Base-by-base conservation (phyloP, 2,113 vertebrate species). In the Pangasianodon gigas region DNA sequence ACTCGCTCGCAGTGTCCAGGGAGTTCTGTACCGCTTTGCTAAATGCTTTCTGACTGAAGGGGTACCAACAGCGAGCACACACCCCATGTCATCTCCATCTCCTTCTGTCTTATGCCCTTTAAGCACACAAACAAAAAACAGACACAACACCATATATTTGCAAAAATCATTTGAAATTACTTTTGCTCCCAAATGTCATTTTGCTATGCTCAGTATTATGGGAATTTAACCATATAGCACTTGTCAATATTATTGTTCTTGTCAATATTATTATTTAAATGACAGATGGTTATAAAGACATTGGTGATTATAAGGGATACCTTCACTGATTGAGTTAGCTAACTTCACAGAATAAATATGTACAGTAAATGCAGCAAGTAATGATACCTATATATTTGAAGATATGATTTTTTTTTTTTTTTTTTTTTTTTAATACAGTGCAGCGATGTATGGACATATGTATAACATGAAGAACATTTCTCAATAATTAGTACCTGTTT, bases 401-500 rank as follows among this genome's bases (percentile, higher is more conserved):
- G 90, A 88, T 93, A 92, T 82, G 86, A 51, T 94, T 92, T 54
- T 67, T 62, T 75, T 83, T 82, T 18, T 71, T 60, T 44, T 84
- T 48, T 84, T 67, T 71, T 32, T 85, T 71, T 75, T 60, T 69
- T 81, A 91, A 89, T 86, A 92, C 62, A 94, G 90, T 67, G 86
- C 87, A 93, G 91, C 85, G 90, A 80, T 60, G 75, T 92, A 67
- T 84, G 84, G 91, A 93, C 93, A 90, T 88, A 88, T 37, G 80
- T 92, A 91, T 94, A 93, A 88, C 91, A 93, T 93, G 90, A 93
- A 88, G 84, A 67, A 85, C 91, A 95, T 91, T 94, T 93, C 91
- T 91, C 84, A 52, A 93, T 93, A 94, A 95, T 95, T 96, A 94
- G 95, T 96, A 95, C 95, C 95, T 95, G 94, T 94, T 94, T 91